Evolutionary conservation across 2,888 invertebrate genomes (phyloP).

Genomic region (Lepeophtheirus nordmannii): DNA sequence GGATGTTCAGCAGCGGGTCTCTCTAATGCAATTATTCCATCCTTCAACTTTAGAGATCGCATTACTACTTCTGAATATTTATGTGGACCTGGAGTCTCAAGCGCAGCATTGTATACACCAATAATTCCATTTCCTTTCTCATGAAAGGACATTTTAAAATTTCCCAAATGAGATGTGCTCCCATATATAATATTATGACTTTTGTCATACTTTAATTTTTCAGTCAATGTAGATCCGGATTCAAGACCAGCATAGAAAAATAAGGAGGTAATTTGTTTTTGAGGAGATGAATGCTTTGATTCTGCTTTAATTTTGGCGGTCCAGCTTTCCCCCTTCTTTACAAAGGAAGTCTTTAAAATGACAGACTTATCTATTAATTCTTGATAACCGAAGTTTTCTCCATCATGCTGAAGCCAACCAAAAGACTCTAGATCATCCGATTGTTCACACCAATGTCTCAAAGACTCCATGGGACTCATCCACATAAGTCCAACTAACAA

Average conservation of each 20-base stretch:
- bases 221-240: conserved; percentile 27
- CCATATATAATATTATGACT: conserved; percentile 48
- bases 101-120: conserved; percentile 26
- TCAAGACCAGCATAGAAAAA: conserved; percentile 71
- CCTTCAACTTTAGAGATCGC: conserved; percentile 47
- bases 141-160: conserved; percentile 49
- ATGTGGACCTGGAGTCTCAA: conserved; percentile 49
- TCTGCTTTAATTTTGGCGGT: conserved; percentile 59
- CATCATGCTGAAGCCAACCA: conserved; percentile 88
- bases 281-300: conserved; percentile 35
- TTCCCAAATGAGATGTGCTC: conserved; percentile 56
- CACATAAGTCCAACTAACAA: conserved; percentile 90
- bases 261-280: conserved; percentile 44
- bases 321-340: conserved; percentile 91
- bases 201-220: not conserved
- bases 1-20: conserved; percentile 36
- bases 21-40: conserved; percentile 31
- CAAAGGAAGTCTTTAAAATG: conserved; percentile 63
- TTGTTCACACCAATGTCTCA: conserved; percentile 28
- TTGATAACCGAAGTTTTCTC: conserved; percentile 75
- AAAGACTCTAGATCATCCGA: conserved; percentile 61
- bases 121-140: conserved; percentile 33
- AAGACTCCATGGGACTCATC: conserved; percentile 43
- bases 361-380: conserved; percentile 65
- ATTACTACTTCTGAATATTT: conserved; percentile 58